These are phyloP conservation scores for Augiades crinisus DNA, from an alignment of 2,888 invertebrate genomes.

Conservation along the genomic window DNA sequence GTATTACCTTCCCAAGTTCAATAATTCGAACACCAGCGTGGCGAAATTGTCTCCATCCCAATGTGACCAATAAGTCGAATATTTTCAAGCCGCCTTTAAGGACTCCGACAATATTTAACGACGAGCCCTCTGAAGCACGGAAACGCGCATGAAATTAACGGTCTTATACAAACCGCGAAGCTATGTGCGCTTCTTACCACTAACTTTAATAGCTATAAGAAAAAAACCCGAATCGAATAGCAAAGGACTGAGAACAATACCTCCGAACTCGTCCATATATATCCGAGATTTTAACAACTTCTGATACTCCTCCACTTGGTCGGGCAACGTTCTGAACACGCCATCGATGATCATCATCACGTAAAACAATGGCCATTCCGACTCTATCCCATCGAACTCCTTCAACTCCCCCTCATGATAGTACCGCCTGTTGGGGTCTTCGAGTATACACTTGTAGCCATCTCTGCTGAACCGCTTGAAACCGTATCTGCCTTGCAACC, in stretches of 20 bases:
- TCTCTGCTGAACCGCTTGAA: conserved; percentile 97
- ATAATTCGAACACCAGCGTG: too few species aligned
- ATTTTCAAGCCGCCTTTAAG: too few species aligned
- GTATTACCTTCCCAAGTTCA: too few species aligned
- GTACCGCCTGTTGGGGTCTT: conserved; percentile 89
- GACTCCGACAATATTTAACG: too few species aligned
- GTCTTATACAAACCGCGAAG: too few species aligned
- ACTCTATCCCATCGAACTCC: conserved; percentile 97
- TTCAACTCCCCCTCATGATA: conserved; percentile 96
- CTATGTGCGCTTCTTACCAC: too few species aligned
- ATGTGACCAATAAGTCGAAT: too few species aligned
- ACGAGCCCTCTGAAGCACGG: too few species aligned
- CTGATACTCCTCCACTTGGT: conserved; percentile 96
- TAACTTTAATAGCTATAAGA: too few species aligned
- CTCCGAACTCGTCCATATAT: conserved; percentile 90
- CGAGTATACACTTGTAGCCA: conserved; percentile 94
- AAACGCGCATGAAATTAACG: too few species aligned
- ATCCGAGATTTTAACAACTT: conserved; percentile 90
- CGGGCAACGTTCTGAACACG: conserved; percentile 91
- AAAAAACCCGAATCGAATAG: too few species aligned
- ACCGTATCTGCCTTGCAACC: conserved; percentile 94
- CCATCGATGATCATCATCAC: conserved; percentile 98
- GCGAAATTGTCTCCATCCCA: too few species aligned
- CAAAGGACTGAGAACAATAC: conserved; percentile 89
- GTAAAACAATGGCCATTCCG: conserved; percentile 99